Evolutionary conservation across 2,113 vertebrate genomes (phyloP).

Genomic region (Cygnus buccinator): DNA sequence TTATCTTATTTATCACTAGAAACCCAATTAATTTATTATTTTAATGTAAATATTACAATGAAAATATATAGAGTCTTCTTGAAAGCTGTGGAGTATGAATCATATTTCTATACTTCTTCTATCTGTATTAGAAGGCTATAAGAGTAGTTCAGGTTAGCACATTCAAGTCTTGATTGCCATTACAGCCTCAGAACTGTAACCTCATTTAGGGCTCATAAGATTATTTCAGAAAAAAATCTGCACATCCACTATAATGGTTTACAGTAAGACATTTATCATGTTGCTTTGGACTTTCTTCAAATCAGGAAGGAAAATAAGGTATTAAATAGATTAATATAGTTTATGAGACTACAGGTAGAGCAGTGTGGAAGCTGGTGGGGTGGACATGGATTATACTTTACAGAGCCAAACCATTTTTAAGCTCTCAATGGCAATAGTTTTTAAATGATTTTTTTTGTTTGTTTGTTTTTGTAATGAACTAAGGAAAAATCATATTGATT

Average conservation of each 20-base stretch:
- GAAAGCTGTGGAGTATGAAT: not conserved
- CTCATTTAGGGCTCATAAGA: not conserved
- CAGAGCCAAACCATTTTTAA: not conserved
- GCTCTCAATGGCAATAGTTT: not conserved
- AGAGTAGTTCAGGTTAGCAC: not conserved
- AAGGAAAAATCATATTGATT: not conserved
- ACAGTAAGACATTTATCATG: not conserved
- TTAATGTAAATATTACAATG: not conserved
- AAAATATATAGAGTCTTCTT: not conserved
- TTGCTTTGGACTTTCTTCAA: not conserved
- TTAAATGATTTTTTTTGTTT: not conserved
- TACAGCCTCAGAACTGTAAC: not conserved
- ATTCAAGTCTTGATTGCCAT: not conserved
- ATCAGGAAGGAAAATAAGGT: not conserved
- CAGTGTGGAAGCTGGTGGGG: not conserved
- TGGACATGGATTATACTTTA: not conserved
- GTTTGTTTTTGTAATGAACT: not conserved
- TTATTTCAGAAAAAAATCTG: not conserved
- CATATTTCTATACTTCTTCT: not conserved
- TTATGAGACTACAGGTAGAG: not conserved
- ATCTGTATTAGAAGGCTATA: not conserved
- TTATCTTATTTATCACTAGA: not conserved
- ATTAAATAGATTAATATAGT: not conserved
- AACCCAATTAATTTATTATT: not conserved
- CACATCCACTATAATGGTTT: not conserved